These are phyloP conservation scores for Allacma fusca DNA, from an alignment of 2,888 invertebrate genomes.

Conservation along the genomic window DNA sequence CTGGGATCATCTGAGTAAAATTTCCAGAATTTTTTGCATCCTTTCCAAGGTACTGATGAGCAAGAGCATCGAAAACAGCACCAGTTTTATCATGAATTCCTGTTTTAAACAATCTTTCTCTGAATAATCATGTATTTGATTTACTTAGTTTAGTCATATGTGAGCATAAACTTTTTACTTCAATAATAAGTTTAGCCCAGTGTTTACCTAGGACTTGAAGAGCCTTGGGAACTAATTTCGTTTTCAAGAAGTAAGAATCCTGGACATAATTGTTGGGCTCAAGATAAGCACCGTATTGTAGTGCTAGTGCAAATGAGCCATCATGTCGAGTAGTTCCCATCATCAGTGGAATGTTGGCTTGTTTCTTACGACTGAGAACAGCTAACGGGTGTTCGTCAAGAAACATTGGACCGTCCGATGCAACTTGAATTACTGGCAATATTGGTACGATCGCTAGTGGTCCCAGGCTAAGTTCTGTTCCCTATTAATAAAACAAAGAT, in stretches of 20 bases:
- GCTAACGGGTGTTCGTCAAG: constrained; percentile 51
- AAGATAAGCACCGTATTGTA: constrained; percentile 54
- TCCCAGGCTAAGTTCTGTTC: constrained; percentile 49
- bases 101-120: too few relatives aligned
- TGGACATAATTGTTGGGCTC: constrained; percentile 44
- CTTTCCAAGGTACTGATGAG: constrained; percentile 64
- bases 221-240: constrained; percentile 51
- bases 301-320: constrained; percentile 60
- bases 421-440: constrained; percentile 55
- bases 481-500: too few relatives aligned
- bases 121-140: too few relatives aligned
- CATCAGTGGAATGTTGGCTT: constrained; percentile 59
- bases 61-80: constrained; percentile 65
- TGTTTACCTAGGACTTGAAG: constrained; percentile 55
- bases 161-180: too few relatives aligned
- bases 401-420: constrained; percentile 38
- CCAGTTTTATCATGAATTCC: constrained; percentile 66
- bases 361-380: constrained; percentile 51
- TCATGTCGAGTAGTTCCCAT: constrained; percentile 61
- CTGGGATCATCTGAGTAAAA: constrained; percentile 66
- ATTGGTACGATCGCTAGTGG: constrained; percentile 56
- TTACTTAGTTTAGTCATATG: too few relatives aligned
- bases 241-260: constrained; percentile 50
- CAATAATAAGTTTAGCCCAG: too few relatives aligned
- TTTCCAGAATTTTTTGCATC: constrained; percentile 63